Evolutionary conservation across 1,140 invertebrate species (phyloP).

Genomic region (Temnothorax curvispinosus): DNA sequence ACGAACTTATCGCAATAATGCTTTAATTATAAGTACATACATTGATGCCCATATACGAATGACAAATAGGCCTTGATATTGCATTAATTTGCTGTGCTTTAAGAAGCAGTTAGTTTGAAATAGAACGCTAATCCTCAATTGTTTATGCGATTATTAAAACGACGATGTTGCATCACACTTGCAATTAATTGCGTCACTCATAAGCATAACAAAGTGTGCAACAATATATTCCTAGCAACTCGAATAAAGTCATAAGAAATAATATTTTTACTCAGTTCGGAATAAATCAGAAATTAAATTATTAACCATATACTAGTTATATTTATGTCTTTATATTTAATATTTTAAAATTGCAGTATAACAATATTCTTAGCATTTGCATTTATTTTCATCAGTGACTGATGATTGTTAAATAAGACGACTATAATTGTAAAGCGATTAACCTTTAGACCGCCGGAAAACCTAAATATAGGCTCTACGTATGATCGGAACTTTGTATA

Average conservation of each 20-base stretch:
- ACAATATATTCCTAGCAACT: background rate
- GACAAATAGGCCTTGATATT: background rate
- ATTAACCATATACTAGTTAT: background rate
- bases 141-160: conserved; percentile 5
- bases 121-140: conserved; percentile 1
- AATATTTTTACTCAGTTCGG: background rate
- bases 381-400: background rate
- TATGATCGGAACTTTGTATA: too few relatives aligned
- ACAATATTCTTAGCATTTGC: background rate
- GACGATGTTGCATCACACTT: background rate
- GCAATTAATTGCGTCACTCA: conserved; percentile 1
- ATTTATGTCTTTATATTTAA: background rate
- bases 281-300: conserved; percentile 2
- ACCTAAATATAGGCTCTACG: too few relatives aligned
- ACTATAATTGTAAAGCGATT: background rate
- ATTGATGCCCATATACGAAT: background rate
- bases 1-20: background rate
- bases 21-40: background rate
- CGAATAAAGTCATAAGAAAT: background rate
- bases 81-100: background rate
- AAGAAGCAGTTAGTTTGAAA: background rate
- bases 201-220: background rate
- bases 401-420: background rate
- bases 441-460: too few relatives aligned
- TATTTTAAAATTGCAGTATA: background rate